Conservation (phyloP, 2,113 vertebrate species). For the Lichenostomus cassidix region DNA sequence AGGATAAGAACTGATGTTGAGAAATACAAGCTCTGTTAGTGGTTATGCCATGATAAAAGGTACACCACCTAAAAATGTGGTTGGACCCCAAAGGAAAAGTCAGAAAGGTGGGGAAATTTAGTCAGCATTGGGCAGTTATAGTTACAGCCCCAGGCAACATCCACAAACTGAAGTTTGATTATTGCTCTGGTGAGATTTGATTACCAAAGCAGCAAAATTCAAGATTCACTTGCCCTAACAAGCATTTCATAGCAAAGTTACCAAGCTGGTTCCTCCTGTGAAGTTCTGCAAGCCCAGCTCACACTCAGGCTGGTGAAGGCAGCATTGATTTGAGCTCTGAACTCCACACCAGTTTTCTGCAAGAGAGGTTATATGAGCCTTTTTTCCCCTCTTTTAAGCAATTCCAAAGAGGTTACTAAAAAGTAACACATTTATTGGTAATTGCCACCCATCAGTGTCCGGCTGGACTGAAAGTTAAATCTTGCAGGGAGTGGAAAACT, state of each 20-base stretch:
- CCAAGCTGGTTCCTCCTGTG: background rate
- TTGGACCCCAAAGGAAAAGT: accelerated
- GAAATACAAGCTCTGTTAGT: background rate
- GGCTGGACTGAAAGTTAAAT: background rate
- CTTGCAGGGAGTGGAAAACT: background rate
- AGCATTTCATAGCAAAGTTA: background rate
- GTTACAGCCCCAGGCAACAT: background rate
- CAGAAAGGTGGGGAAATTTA: background rate
- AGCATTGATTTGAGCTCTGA: background rate
- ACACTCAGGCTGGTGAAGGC: background rate
- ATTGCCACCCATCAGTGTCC: background rate
- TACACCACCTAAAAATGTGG: background rate
- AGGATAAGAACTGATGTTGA: background rate
- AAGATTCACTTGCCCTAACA: background rate
- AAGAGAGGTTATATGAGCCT: background rate
- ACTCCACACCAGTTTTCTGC: background rate
- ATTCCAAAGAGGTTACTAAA: background rate
- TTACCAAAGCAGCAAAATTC: background rate
- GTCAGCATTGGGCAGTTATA: background rate
- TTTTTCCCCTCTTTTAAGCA: accelerated
- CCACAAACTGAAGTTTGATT: background rate
- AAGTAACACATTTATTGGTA: background rate
- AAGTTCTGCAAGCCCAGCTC: background rate
- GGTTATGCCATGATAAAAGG: background rate
- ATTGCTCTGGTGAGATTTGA: background rate